Base-by-base conservation (phyloP, 2,113 vertebrate species). In the Macheiramphus alcinus region DNA sequence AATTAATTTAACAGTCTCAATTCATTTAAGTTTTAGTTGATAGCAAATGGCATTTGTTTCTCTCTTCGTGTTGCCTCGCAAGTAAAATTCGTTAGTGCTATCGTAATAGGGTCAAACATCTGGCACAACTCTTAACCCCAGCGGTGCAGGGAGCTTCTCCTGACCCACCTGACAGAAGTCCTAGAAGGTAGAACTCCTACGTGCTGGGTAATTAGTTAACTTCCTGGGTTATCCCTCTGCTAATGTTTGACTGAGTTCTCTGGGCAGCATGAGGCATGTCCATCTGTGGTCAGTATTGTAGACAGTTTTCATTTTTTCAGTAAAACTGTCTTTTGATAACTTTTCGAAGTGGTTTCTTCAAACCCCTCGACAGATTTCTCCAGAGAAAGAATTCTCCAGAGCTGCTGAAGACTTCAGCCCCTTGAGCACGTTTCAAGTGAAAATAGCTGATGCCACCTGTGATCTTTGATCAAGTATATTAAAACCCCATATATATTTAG, bases 281-380 rank as follows among this genome's bases (percentile, higher is more conserved):
- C 1, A 0, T 15, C 25, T n/a, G 34, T 38, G 74, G n/a, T 56
- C 1, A 0, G 13, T 4, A 2, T 1, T 50, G 52, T 6, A n/a
- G 66, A 12, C 8, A 11, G 42, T 22, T 58, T 70, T 72, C 2
- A 5, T n/a, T 27, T 27, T 52, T 52, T 52, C 25, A 52, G 50
- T 27, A 52, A 27, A 52, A 52, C 50, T 52, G 50, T 27, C 50
- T 52, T 52, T 10, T 52, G 50, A 16, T 52, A 52, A 52, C 50
- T 52, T 52, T 52, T 52, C 50, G 27, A 52, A 52, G 50, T 27
- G 50, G 50, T 52, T 52, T 52, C 50, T 52, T 52, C 50, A 89
- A 79, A 66, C 14, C 53, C 3, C 40, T 34, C 0, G 13, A 13
- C 16, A 48, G 81, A 52, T 56, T 52, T 43, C 61, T 72, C 45